Conservation (phyloP, 2,113 vertebrate species). For the Deroptyus accipitrinus region DNA sequence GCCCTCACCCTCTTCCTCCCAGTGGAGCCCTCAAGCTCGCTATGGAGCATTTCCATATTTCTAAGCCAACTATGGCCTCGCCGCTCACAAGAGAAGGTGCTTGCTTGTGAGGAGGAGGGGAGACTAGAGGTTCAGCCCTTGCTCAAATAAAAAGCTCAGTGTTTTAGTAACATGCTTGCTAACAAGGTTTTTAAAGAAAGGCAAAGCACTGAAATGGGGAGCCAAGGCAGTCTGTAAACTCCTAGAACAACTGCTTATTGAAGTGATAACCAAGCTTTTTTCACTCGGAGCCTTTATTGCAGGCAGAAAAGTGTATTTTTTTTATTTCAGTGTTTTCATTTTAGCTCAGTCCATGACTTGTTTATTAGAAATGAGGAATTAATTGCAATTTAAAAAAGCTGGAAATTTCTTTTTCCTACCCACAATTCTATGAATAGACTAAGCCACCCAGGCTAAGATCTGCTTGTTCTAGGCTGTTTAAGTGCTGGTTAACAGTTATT, state of each 20-base stretch:
- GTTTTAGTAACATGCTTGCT: not conserved
- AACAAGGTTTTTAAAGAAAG: not conserved
- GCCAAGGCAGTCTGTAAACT: not conserved
- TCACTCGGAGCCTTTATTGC: not conserved
- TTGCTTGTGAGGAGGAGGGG: not conserved
- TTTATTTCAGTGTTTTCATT: not conserved
- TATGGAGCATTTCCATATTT: not conserved
- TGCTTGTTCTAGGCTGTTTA: not conserved
- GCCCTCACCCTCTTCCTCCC: not conserved
- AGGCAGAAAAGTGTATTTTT: not conserved
- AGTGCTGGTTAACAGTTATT: not conserved
- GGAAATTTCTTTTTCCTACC: not conserved
- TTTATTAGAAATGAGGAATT: not conserved
- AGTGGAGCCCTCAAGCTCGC: not conserved
- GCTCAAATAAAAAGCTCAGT: not conserved
- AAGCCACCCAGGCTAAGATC: not conserved
- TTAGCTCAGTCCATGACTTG: not conserved
- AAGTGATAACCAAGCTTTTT: not conserved
- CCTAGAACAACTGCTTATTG: not conserved
- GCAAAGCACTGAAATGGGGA: not conserved
- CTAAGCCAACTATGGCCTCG: rapidly evolving
- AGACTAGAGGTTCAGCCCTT: not conserved
- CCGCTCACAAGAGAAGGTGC: not conserved
- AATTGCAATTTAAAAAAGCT: not conserved
- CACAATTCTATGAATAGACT: not conserved